These are phyloP conservation scores for Sylvietta virens DNA, from an alignment of 2,113 vertebrate genomes.

Conservation along the genomic window DNA sequence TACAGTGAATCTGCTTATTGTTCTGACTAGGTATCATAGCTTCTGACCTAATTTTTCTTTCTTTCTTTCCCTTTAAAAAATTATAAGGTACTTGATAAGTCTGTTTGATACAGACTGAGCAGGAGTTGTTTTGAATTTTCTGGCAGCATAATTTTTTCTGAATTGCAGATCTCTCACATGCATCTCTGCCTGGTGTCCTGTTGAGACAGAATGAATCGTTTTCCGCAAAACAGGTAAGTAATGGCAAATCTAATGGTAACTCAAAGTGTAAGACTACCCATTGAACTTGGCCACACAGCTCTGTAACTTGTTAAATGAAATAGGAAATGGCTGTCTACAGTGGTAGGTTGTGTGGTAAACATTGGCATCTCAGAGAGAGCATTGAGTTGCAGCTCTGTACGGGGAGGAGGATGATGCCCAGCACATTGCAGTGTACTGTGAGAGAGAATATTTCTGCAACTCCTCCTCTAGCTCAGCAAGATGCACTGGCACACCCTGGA, in stretches of 20 bases:
- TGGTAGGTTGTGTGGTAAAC: not conserved
- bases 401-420: not conserved
- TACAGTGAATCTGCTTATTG: not conserved
- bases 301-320: not conserved
- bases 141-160: not conserved
- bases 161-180: not conserved
- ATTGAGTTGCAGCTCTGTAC: not conserved
- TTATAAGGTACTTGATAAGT: not conserved
- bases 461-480: not conserved
- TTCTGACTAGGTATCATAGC: not conserved
- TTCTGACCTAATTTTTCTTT: not conserved
- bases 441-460: not conserved
- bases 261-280: not conserved
- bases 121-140: not conserved
- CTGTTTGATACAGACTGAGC: not conserved
- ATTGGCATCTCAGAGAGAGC: not conserved
- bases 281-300: not conserved
- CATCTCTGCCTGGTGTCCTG: not conserved
- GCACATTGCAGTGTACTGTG: fast-evolving
- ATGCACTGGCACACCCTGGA: fast-evolving
- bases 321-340: not conserved
- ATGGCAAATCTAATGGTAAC: not conserved
- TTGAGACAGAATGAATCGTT: not conserved
- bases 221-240: not conserved
- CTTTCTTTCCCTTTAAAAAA: not conserved